phyloP scores from a whole-genome alignment of 2,888 invertebrate genomes.

The Epiblema foenella region DNA sequence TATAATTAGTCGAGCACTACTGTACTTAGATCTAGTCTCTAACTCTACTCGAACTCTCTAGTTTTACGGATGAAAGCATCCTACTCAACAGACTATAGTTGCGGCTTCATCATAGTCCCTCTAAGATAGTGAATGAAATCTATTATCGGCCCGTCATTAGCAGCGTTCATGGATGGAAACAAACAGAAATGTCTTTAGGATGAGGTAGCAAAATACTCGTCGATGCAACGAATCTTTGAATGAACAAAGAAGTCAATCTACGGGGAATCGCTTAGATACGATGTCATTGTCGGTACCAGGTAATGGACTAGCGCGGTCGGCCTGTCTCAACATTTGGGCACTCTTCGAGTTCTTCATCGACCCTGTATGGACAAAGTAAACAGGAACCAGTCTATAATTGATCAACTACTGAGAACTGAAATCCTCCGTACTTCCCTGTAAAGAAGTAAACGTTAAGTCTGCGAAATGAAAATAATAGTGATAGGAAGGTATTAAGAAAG shows the following conservation, averaged over 20 bases:
- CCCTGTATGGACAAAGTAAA: constrained; percentile 84
- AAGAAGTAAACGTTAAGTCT: constrained; percentile 45
- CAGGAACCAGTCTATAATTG: constrained; percentile 72
- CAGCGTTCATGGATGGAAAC: constrained; percentile 60
- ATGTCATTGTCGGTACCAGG: constrained; percentile 81
- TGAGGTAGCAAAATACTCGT: constrained; percentile 66
- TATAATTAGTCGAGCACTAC: constrained; percentile 38
- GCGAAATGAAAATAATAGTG: constrained; percentile 47
- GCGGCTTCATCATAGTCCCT: constrained; percentile 33
- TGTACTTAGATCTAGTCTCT: constrained; percentile 33
- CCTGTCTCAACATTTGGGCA: constrained; percentile 87
- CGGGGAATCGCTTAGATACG: constrained; percentile 74
- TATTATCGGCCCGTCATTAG: constrained; percentile 69
- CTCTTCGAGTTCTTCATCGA: constrained; percentile 88
- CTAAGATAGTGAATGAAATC: constrained; percentile 49
- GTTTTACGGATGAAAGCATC: constrained; percentile 40
- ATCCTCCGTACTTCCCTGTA: constrained; percentile 55
- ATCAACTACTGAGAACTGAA: constrained; percentile 57
- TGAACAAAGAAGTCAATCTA: constrained; percentile 70
- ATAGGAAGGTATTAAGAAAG: constrained; percentile 57
- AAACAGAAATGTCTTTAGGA: constrained; percentile 63
- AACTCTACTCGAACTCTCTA: constrained; percentile 38
- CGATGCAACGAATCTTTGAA: constrained; percentile 67
- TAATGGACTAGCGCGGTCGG: constrained; percentile 86
- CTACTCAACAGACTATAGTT: constrained; percentile 34